These are phyloP conservation scores for Anoplius nigerrimus DNA, from an alignment of 2,888 invertebrate species.

Conservation along the genomic window DNA sequence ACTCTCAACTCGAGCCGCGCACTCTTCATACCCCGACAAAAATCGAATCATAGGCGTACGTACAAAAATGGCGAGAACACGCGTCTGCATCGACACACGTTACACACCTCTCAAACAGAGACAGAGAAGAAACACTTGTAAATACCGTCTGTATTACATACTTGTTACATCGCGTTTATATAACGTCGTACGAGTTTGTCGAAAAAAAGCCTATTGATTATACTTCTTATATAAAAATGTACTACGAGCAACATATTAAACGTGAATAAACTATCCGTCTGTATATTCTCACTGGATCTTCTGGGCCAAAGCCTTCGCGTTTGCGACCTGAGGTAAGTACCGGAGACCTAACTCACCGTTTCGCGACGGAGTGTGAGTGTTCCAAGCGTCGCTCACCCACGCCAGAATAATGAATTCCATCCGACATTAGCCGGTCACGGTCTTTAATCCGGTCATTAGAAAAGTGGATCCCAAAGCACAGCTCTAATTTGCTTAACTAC, in stretches of 20 bases:
- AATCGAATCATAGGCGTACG: conserved; percentile 23
- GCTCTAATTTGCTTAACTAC: conserved; percentile 41
- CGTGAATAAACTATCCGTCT: conserved; percentile 66
- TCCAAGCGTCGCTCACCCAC: too few relatives aligned
- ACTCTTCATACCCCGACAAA: conserved; percentile 24
- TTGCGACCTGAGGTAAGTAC: background rate
- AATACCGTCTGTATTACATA: conserved; percentile 55
- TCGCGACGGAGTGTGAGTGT: background rate
- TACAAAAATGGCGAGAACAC: conserved; percentile 20
- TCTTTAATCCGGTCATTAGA: background rate
- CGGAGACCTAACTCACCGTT: background rate
- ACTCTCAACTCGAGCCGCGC: conserved; percentile 20
- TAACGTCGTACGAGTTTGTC: conserved; percentile 50
- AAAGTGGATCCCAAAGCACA: conserved; percentile 15
- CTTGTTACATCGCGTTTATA: conserved; percentile 43
- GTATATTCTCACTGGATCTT: conserved; percentile 53
- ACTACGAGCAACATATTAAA: conserved; percentile 60
- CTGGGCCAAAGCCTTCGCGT: background rate
- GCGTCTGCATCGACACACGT: conserved; percentile 18
- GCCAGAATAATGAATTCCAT: conserved; percentile 3
- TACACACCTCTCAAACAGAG: too few relatives aligned
- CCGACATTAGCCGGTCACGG: background rate
- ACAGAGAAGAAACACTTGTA: conserved; percentile 55
- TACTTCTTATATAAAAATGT: conserved; percentile 64
- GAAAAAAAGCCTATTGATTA: conserved; percentile 55